These are phyloP conservation scores for Origma solitaria DNA, from an alignment of 2,113 vertebrate genomes.

Conservation along the genomic window DNA sequence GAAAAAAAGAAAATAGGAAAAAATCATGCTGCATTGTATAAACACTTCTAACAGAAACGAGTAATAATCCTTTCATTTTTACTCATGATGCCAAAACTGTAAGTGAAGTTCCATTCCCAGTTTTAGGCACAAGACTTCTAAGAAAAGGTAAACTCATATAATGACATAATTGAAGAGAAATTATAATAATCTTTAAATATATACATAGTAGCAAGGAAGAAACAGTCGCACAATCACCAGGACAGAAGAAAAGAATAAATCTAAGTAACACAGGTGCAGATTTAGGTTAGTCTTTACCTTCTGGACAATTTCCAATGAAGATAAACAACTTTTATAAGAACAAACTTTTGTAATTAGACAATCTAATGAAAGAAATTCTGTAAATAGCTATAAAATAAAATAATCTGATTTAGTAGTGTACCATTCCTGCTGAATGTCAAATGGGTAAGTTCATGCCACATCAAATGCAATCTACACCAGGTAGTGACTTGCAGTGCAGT, in stretches of 20 bases:
- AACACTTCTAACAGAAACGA: neutral
- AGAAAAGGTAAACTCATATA: neutral
- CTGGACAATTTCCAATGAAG: neutral
- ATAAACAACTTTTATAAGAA: neutral
- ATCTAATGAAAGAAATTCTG: neutral
- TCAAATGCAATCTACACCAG: neutral
- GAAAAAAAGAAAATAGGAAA: accelerated
- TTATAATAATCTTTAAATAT: neutral
- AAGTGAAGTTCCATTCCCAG: neutral
- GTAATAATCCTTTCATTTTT: neutral
- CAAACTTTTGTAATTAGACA: neutral
- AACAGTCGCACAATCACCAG: neutral
- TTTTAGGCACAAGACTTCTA: neutral
- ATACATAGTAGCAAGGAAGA: neutral
- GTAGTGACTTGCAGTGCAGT: neutral
- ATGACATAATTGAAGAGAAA: neutral
- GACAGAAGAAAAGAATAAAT: neutral
- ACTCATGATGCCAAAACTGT: neutral
- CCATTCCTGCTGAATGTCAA: neutral
- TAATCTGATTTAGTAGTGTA: neutral
- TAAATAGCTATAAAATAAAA: neutral
- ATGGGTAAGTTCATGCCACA: accelerated
- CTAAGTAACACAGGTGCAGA: neutral
- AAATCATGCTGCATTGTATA: neutral
- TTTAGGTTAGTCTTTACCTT: neutral